Evolutionary conservation across 92 coral and sea anemone genomes (phyloP).

Genomic region (Metridium senile): DNA sequence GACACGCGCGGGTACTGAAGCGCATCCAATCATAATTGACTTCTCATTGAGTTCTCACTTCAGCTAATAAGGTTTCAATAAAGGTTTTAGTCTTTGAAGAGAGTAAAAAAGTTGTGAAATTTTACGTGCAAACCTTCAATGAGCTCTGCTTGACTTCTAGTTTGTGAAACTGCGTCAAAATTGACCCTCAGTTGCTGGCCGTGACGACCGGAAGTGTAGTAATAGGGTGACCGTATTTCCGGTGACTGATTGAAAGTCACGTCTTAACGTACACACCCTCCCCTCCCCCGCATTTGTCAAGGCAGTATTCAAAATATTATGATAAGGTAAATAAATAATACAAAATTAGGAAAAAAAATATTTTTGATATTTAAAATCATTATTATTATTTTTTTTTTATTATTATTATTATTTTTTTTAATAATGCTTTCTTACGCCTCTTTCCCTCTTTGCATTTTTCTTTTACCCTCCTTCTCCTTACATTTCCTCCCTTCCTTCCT

Average conservation of each 20-base stretch:
- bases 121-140: conserved; percentile 12
- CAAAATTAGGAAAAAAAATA: too few relatives aligned
- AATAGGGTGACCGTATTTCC: conserved; percentile 31
- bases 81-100: neutral
- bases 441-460: neutral
- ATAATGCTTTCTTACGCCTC: neutral
- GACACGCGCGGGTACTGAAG: conserved; percentile 83
- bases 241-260: conserved; percentile 17
- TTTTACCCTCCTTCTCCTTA: too few relatives aligned
- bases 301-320: too few relatives aligned
- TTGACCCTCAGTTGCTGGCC: conserved; percentile 13
- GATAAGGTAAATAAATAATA: too few relatives aligned
- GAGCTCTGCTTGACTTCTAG: neutral
- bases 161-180: conserved; percentile 2
- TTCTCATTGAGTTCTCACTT: neutral
- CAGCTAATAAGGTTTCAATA: neutral
- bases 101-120: neutral
- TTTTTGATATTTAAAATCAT: too few relatives aligned
- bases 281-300: conserved; percentile 3
- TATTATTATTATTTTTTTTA: too few relatives aligned
- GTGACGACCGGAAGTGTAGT: conserved; percentile 31
- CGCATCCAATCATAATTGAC: conserved; percentile 48
- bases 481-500: conserved; percentile 1
- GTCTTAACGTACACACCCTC: neutral
- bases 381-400: too few relatives aligned